Conservation (phyloP, 2,797 vertebrate genomes). For the Melanotaenia parkinsoni region DNA sequence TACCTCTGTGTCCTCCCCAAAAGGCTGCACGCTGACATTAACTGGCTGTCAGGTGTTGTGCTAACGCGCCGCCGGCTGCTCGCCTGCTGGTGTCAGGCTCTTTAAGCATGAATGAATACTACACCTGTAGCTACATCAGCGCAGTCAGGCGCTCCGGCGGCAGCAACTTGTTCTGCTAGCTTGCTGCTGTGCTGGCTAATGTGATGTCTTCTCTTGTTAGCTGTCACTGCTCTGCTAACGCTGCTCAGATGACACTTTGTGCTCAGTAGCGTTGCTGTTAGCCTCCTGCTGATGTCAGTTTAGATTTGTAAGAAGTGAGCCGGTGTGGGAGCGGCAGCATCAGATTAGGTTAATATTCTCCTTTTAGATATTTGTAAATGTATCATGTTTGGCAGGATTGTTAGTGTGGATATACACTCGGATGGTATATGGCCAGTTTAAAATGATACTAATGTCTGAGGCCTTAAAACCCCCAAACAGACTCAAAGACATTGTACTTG, state of each 20-base stretch:
- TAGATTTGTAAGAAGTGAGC: slow-evolving; percentile 42
- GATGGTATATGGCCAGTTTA: too few species aligned
- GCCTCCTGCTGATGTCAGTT: slow-evolving; percentile 64
- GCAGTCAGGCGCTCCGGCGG: slow-evolving; percentile 41
- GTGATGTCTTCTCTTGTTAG: slow-evolving; percentile 73
- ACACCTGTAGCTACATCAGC: slow-evolving; percentile 68
- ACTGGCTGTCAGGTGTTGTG: slow-evolving; percentile 65
- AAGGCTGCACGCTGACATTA: slow-evolving; percentile 53
- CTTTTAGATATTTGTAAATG: not conserved
- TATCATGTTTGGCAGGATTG: too few species aligned
- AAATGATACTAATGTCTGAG: too few species aligned
- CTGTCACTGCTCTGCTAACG: slow-evolving; percentile 45
- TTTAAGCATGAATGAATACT: slow-evolving; percentile 66
- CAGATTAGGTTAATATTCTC: slow-evolving; percentile 4
- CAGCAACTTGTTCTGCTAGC: slow-evolving; percentile 25
- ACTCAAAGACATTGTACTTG: too few species aligned
- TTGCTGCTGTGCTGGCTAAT: slow-evolving; percentile 34
- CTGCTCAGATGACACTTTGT: slow-evolving; percentile 37
- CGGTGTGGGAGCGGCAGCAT: slow-evolving; percentile 14
- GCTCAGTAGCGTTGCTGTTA: slow-evolving; percentile 60
- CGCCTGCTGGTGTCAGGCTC: slow-evolving; percentile 53
- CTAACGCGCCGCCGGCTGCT: slow-evolving; percentile 45
- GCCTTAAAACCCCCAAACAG: too few species aligned
- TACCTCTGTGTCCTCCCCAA: slow-evolving; percentile 15
- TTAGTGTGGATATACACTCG: too few species aligned